A percentile compares a stretch with the other conserved stretches of the same genome.
These are phyloP conservation scores for Cantharis lateralis DNA, from an alignment of 2,888 invertebrate species.

Conservation along the genomic window DNA sequence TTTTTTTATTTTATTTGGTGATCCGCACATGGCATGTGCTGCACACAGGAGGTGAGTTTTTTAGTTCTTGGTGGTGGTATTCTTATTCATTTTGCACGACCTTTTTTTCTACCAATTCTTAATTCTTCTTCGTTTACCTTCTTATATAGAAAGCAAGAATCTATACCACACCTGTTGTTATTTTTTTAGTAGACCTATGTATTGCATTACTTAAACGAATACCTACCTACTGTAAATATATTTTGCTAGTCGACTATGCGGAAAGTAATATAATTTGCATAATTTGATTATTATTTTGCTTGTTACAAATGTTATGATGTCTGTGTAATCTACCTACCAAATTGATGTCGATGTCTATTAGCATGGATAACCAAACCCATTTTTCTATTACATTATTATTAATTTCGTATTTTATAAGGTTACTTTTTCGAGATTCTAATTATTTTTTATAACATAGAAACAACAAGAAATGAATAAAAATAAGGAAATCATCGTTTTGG, in stretches of 20 bases:
- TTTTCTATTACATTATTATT: neutral
- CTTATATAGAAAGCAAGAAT: neutral
- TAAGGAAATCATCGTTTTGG: constrained; percentile 92
- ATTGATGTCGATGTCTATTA: constrained; percentile 1
- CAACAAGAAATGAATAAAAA: constrained; percentile 83
- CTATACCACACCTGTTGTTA: neutral
- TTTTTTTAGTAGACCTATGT: neutral
- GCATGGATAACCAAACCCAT: constrained; percentile 4
- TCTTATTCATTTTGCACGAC: constrained; percentile 35
- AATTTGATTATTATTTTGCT: neutral
- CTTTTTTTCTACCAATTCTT: constrained; percentile 8
- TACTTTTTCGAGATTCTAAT: neutral
- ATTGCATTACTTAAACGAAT: neutral
- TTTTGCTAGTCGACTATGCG: neutral
- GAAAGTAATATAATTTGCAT: neutral
- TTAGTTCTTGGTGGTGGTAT: constrained; percentile 47
- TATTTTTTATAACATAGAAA: constrained; percentile 60
- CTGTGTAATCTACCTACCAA: neutral
- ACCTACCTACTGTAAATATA: neutral
- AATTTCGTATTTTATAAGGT: neutral
- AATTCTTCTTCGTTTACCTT: neutral
- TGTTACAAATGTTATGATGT: neutral
- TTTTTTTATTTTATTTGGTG: constrained; percentile 51
- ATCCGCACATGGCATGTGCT: constrained; percentile 53
- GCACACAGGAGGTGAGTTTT: constrained; percentile 56